phyloP scores from a whole-genome alignment of 2,797 vertebrate genomes.

The Arnoldichthys spilopterus region DNA sequence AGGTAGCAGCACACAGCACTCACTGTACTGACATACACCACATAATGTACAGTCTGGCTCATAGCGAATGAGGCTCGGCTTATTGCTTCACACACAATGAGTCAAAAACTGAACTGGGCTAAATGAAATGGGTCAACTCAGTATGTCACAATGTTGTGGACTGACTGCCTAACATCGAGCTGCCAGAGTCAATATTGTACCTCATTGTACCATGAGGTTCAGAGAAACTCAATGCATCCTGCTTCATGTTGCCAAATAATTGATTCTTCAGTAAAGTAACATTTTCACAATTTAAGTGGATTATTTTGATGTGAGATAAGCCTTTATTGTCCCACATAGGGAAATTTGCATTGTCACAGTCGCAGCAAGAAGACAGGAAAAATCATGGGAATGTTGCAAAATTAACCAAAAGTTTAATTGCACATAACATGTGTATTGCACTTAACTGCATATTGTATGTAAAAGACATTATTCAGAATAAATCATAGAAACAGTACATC shows the following conservation, averaged over 20 bases:
- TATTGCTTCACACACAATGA: neutral
- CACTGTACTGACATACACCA: neutral
- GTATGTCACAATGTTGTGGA: neutral
- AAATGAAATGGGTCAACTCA: neutral
- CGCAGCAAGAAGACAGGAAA: too few species aligned
- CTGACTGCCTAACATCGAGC: too few species aligned
- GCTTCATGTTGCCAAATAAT: too few species aligned
- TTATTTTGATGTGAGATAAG: too few species aligned
- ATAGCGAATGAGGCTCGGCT: neutral
- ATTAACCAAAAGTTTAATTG: too few species aligned
- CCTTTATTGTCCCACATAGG: too few species aligned
- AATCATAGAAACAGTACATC: too few species aligned
- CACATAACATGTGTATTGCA: too few species aligned
- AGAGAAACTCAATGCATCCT: neutral
- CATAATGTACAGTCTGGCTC: neutral
- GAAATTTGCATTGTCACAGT: too few species aligned
- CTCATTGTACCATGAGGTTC: neutral
- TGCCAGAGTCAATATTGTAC: neutral
- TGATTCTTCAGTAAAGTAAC: neutral
- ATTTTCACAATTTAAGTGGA: neutral
- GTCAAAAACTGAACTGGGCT: neutral
- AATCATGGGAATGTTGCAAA: too few species aligned
- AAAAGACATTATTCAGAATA: too few species aligned
- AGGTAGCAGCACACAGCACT: slow-evolving; percentile 13
- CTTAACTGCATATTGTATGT: too few species aligned